These are phyloP conservation scores for Nomada goodeniana DNA, from an alignment of 2,888 invertebrate species.

Conservation along the genomic window DNA sequence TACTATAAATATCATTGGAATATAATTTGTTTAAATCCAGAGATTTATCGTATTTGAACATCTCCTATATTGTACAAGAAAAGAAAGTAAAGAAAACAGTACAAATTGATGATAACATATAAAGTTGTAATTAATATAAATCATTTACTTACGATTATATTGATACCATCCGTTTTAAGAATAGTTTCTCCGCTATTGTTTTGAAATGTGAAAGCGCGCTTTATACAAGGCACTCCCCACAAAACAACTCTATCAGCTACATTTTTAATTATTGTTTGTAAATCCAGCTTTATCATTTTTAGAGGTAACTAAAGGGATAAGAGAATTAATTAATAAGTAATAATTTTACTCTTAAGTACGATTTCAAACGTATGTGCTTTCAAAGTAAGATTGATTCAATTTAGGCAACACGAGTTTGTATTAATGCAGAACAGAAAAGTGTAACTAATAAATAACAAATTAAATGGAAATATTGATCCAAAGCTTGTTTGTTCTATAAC, in stretches of 20 bases:
- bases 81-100: not conserved
- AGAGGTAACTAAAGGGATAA: constrained; percentile 85
- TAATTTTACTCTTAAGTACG: not conserved
- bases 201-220: constrained; percentile 92
- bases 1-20: constrained; percentile 96
- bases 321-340: not conserved
- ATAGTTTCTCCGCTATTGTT: constrained; percentile 87
- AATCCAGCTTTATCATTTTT: constrained; percentile 89
- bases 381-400: no score
- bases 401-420: no score
- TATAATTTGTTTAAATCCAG: constrained; percentile 93
- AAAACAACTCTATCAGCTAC: constrained; percentile 90
- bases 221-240: constrained; percentile 92
- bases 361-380: not conserved
- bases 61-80: constrained; percentile 86
- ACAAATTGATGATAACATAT: not conserved
- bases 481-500: not conserved
- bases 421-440: not conserved
- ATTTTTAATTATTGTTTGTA: constrained; percentile 90
- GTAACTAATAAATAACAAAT: not conserved
- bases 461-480: not conserved
- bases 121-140: not conserved
- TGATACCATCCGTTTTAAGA: constrained; percentile 98
- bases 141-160: constrained; percentile 88
- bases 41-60: constrained; percentile 92